Evolutionary conservation across 2,888 invertebrate genomes (phyloP), one percentile per base, ranked within the genome.

Genomic region (Noctua janthe): DNA sequence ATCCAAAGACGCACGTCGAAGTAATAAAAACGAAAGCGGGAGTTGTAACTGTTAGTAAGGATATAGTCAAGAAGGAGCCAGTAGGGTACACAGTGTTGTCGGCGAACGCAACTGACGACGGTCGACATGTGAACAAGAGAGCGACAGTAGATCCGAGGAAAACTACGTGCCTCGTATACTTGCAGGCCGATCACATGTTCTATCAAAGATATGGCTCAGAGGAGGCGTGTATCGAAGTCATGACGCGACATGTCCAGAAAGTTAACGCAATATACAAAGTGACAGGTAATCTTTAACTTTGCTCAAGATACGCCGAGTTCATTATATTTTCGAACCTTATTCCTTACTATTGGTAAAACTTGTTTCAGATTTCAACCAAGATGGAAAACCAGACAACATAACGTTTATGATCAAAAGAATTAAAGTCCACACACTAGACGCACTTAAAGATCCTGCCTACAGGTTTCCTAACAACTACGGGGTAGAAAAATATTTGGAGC

Each of bases 141-240:
- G 98, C 98, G 13, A 98, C 98, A 2, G 97, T 98, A 69, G 98
- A 98, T 95, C 98, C 99, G 49, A 98, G 98, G 90, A 99, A 99
- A 95, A 99, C 99, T 64, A 99, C 99, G 0, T 99, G 99, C 93
- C 98, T 99, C 97, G 97, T 99, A 80, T 99, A 99, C 94, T 97
- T 99, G 91, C 99, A 99, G 95, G 99, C 99, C 7, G 99, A 99
- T 96, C 99, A 99, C 95, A 98, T 99, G 95, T 99, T 99, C 95
- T 99, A 98, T 96, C 98, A 99, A 93, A 98, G 99, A 95, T 99
- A 99, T 96, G 99, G 99, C 78, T 98, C 99, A 6, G 99, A 99
- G 92, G 99, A 99, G 94, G 98, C 99, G 2, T 99, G 99, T 94
- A 99, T 99, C 89, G 99, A 99, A 95, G 99, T 99, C 82, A 99